Base-by-base conservation (phyloP, 2,797 vertebrate genomes). In the Alauda arvensis region DNA sequence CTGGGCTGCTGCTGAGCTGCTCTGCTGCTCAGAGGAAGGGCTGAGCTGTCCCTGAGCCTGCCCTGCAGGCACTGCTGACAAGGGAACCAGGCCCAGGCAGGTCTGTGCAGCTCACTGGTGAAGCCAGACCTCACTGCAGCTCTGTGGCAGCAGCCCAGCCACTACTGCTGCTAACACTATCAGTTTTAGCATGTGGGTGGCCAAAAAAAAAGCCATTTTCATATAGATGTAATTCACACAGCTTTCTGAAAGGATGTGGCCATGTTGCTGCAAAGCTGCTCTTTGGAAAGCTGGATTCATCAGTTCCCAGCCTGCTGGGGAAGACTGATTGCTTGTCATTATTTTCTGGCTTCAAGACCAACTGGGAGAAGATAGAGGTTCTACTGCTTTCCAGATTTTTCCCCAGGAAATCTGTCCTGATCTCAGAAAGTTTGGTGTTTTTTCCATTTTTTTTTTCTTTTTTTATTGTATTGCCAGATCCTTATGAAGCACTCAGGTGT, bases 281-380 rank as follows among this genome's bases (percentile, higher is more conserved):
- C 82, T 85, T 92, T 81, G 77, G 86, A 93, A 90, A 90, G 69
- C 52, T 90, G 90, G 82, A 94, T 85, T 76, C 60, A 83, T 77
- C 74, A 60, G 42, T 52, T 85, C 55, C 79, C 43, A 83, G 60
- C 56, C 82, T 87, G 84, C 91, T 90, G 82, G 61, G 79, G 60
- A 94, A 87, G 82, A 92, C 59, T 78, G 77, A 95, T 88, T 68
- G 67, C 60, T 87, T 88, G 90, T 91, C 90, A 83, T 87, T 92
- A 87, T 76, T 91, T 94, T 72, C 74, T 93, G 91, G 82, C 91
- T 94, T 81, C 59, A 28, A 10, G 29, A 88, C 48, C 70, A 75
- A 56, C 29, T 69, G n/a, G n/a, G 49, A 91, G 45, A 88, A 83
- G 49, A 80, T 5, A 46, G 33, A 84, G 51, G 42, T 72, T 78